phyloP scores from a whole-genome alignment of 2,113 vertebrate genomes.

The Vulpes lagopus region DNA sequence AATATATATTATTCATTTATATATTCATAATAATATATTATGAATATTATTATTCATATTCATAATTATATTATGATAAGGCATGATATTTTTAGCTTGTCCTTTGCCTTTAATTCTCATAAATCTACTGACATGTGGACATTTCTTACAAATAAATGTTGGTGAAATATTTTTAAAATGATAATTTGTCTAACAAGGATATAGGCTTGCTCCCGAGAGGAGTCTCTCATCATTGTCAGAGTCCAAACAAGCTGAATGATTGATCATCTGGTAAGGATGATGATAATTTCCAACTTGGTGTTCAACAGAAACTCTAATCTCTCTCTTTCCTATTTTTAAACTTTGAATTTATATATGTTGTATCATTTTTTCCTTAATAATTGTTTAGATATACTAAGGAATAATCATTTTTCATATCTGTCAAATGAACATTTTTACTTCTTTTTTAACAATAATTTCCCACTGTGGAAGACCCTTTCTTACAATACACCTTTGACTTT shows the following conservation, averaged over 20 bases:
- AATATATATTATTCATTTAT: neutral
- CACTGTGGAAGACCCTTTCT: neutral
- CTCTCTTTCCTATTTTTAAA: neutral
- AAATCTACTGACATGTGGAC: neutral
- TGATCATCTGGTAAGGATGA: neutral
- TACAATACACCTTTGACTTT: neutral
- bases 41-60: too few relatives aligned
- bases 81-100: neutral
- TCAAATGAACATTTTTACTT: neutral
- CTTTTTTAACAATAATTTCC: neutral
- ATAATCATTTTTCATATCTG: neutral
- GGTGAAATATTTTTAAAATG: neutral
- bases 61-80: neutral
- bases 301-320: neutral
- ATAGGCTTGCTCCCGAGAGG: neutral
- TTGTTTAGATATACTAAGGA: neutral
- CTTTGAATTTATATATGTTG: neutral
- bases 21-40: too few relatives aligned
- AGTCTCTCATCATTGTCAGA: neutral
- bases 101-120: neutral
- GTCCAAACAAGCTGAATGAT: neutral
- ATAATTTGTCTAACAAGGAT: neutral
- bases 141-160: neutral
- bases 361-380: neutral
- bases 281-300: neutral